These are phyloP conservation scores for Sinella curviseta DNA, from an alignment of 1,140 invertebrate species.

Conservation along the genomic window DNA sequence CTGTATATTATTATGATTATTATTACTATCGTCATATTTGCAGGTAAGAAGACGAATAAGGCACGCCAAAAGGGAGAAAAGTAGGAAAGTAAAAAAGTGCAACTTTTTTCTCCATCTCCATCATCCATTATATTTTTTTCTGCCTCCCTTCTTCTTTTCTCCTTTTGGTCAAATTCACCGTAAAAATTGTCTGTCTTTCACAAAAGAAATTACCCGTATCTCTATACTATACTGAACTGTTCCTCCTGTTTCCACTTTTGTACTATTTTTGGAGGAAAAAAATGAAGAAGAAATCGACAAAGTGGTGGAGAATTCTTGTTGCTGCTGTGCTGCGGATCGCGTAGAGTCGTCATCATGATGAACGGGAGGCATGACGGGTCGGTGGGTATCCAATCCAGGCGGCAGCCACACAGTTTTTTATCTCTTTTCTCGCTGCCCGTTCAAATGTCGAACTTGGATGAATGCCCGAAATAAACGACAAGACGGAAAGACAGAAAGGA, in stretches of 20 bases:
- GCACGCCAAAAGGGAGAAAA: constrained; percentile 7
- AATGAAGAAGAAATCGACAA: no score
- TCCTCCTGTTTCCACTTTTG: not conserved
- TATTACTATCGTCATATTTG: not conserved
- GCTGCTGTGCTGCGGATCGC: no score
- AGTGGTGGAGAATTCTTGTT: no score
- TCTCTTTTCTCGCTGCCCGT: no score
- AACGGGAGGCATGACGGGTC: no score
- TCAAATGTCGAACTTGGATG: no score
- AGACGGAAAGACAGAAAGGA: not conserved
- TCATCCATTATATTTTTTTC: not conserved
- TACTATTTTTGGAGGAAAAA: not conserved
- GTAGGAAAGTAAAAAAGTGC: constrained; percentile 14
- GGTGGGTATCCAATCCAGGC: no score
- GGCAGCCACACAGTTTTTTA: no score
- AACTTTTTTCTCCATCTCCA: not conserved
- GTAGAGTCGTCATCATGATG: no score
- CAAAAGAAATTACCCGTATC: constrained; percentile 13
- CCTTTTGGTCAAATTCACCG: not conserved
- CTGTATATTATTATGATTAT: no score
- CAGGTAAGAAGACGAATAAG: not conserved
- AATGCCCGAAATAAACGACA: not conserved
- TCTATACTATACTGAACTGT: not conserved
- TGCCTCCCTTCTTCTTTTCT: no score
- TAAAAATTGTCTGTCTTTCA: not conserved